These are phyloP conservation scores for Menura novaehollandiae DNA, from an alignment of 2,113 vertebrate genomes.

Conservation along the genomic window DNA sequence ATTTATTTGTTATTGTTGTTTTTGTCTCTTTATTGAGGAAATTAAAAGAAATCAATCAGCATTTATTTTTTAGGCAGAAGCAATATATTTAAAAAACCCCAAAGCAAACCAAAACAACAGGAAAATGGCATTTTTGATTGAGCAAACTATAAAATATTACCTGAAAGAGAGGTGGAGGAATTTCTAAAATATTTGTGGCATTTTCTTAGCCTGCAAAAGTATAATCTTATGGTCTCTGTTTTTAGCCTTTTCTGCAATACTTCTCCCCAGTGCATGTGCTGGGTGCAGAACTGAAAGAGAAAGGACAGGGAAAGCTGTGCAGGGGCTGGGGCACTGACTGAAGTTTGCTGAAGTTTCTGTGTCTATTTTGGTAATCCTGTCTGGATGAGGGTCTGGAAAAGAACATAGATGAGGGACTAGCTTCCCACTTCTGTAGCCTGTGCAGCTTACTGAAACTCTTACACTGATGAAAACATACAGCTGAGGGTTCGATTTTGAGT, in stretches of 20 bases:
- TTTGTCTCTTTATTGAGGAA: neutral
- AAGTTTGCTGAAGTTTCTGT: neutral
- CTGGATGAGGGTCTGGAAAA: neutral
- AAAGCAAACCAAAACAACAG: neutral
- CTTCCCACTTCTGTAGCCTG: neutral
- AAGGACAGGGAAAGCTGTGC: neutral
- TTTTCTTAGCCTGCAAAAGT: neutral
- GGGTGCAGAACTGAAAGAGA: neutral
- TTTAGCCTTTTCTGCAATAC: neutral
- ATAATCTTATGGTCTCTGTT: neutral
- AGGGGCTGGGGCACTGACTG: neutral
- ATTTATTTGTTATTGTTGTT: neutral
- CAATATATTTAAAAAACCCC: neutral
- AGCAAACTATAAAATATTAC: neutral
- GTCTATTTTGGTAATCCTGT: neutral
- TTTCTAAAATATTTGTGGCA: neutral
- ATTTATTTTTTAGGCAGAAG: neutral
- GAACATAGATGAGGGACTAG: neutral
- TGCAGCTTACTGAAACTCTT: neutral
- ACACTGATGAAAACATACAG: neutral
- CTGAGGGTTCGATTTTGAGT: neutral
- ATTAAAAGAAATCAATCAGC: neutral
- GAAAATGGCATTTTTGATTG: neutral
- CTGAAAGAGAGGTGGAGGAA: neutral
- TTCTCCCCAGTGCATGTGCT: neutral